phyloP scores from a whole-genome alignment of 2,888 invertebrate genomes.

The Pristionchus fissidentatus region DNA sequence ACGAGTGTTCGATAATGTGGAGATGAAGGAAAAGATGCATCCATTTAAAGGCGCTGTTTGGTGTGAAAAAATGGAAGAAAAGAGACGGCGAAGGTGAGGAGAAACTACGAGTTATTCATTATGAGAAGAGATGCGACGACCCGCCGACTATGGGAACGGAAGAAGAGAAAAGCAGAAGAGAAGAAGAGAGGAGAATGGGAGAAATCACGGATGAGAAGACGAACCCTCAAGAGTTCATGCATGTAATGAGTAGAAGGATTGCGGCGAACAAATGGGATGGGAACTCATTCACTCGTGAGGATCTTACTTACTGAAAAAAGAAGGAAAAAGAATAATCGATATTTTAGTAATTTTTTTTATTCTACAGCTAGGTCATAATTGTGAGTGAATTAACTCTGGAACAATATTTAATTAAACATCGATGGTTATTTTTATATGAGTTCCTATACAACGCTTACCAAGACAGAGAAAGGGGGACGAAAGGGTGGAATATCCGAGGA shows the following conservation, averaged over 20 bases:
- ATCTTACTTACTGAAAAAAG: no score
- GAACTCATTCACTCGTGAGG: no score
- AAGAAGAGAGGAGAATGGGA: not conserved
- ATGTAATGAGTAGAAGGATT: not conserved
- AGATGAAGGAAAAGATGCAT: conserved; percentile 5
- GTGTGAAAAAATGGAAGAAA: conserved; percentile 11
- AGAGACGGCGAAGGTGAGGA: not conserved
- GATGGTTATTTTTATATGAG: no score
- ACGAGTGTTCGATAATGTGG: not conserved
- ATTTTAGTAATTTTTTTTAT: no score
- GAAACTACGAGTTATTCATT: conserved; percentile 28
- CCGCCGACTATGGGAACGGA: conserved; percentile 17
- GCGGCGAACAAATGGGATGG: no score
- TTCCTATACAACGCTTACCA: no score
- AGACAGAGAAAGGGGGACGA: not conserved
- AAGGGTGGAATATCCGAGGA: not conserved
- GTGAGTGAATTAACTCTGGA: no score
- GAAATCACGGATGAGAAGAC: not conserved
- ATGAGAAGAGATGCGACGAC: conserved; percentile 28
- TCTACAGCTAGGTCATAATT: no score
- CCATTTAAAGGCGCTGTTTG: conserved; percentile 33
- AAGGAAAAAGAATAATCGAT: no score
- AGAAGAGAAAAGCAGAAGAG: not conserved
- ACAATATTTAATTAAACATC: no score
- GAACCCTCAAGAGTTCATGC: not conserved